A percentile compares a stretch with the other conserved stretches of the same genome.
Conservation (phyloP, 1,140 invertebrate genomes). For the Drosophila navojoa region DNA sequence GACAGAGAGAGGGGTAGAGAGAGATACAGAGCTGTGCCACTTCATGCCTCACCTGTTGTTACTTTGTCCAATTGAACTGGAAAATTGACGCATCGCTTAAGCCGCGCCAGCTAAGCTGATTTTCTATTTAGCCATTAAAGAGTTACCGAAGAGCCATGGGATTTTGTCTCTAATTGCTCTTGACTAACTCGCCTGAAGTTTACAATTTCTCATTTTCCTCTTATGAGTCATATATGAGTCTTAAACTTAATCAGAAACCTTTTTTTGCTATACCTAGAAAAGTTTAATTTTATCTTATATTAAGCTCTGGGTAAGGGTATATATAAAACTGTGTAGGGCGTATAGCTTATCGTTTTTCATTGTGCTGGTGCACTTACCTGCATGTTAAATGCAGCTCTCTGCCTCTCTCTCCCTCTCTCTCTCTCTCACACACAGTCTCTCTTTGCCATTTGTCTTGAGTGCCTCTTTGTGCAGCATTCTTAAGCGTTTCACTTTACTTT, state of each 20-base stretch:
- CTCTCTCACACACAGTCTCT: too few species aligned
- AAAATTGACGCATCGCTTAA: constrained; percentile 45
- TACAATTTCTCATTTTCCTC: too few species aligned
- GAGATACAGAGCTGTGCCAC: neutral
- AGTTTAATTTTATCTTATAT: neutral
- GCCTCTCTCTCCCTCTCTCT: too few species aligned
- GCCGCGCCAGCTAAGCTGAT: constrained; percentile 39
- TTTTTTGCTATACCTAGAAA: neutral
- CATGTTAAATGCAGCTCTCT: too few species aligned
- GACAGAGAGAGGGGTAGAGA: too few species aligned
- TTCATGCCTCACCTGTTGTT: constrained; percentile 39
- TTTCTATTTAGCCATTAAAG: constrained; percentile 26
- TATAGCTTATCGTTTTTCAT: too few species aligned
- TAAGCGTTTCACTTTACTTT: neutral
- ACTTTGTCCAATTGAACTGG: constrained; percentile 46
- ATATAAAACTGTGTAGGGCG: too few species aligned
- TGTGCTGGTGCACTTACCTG: too few species aligned
- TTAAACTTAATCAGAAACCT: neutral
- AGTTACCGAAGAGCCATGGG: constrained; percentile 1
- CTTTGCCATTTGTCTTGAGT: too few species aligned
- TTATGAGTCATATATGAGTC: too few species aligned
- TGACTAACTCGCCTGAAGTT: too few species aligned
- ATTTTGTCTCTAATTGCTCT: neutral
- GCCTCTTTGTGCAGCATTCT: neutral
- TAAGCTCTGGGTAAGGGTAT: too few species aligned